A percentile compares a stretch with the other conserved stretches of the same genome.
phyloP scores from a whole-genome alignment of 2,888 invertebrate species.

The Pasiphila rectangulata region DNA sequence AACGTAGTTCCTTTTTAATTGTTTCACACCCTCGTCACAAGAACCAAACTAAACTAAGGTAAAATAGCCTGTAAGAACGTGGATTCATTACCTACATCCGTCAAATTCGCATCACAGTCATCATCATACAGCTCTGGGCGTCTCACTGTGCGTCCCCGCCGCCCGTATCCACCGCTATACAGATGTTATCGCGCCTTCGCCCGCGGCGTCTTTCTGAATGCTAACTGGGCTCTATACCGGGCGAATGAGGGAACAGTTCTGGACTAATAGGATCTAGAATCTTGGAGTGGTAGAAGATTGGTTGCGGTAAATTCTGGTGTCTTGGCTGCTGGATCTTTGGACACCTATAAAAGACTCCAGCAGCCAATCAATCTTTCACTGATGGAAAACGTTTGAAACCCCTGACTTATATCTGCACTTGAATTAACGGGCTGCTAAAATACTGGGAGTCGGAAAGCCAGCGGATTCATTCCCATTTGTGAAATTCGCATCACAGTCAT shows the following conservation, averaged over 20 bases:
- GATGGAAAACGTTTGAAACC: too few species aligned
- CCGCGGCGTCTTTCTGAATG: conserved; percentile 77
- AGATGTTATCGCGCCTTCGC: conserved; percentile 69
- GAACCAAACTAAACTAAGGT: background rate
- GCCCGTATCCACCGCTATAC: conserved; percentile 21
- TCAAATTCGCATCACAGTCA: conserved; percentile 13
- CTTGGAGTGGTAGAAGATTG: background rate
- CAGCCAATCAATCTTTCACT: too few species aligned
- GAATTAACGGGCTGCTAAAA: too few species aligned
- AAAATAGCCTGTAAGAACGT: background rate
- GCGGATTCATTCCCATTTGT: conserved; percentile 7
- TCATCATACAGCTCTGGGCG: conserved; percentile 20
- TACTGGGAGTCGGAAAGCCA: background rate
- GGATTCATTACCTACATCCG: conserved; percentile 9
- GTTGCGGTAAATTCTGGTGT: background rate
- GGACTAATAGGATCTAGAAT: background rate
- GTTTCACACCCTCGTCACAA: background rate
- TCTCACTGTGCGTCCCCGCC: conserved; percentile 12
- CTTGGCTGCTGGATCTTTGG: too few species aligned
- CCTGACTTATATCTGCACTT: too few species aligned
- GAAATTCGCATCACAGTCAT: conserved; percentile 14
- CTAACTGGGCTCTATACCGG: conserved; percentile 68
- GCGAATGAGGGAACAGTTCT: conserved; percentile 9
- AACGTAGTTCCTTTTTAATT: background rate
- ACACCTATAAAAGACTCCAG: too few species aligned